phyloP scores from a whole-genome alignment of 2,888 invertebrate species.

The Chelonus formosanus region DNA sequence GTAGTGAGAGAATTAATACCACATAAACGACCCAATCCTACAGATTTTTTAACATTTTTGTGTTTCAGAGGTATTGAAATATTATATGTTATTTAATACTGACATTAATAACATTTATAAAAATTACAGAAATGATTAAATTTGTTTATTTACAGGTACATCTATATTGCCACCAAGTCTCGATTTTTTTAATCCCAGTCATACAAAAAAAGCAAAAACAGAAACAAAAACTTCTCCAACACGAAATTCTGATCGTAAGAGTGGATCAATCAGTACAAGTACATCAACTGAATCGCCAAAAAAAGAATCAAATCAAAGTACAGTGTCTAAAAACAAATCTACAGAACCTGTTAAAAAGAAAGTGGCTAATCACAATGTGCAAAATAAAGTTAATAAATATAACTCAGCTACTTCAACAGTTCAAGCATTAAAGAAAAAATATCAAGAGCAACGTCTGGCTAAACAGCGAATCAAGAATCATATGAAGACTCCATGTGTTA shows the following conservation, averaged over 20 bases:
- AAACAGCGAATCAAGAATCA: constrained; percentile 64
- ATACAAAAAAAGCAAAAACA: constrained; percentile 52
- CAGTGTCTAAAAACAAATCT: constrained; percentile 58
- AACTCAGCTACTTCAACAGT: constrained; percentile 63
- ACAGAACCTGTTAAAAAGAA: constrained; percentile 52
- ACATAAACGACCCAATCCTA: constrained; percentile 79
- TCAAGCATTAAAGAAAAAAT: constrained; percentile 70
- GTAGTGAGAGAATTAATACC: constrained; percentile 73
- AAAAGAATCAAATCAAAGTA: constrained; percentile 45
- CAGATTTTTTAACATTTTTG: constrained; percentile 85
- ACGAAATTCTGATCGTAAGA: constrained; percentile 32
- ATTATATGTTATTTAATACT: not conserved
- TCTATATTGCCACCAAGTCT: constrained; percentile 76
- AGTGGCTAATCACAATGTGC: constrained; percentile 42
- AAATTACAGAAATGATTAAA: not conserved
- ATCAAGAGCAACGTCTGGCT: constrained; percentile 71
- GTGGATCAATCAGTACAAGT: constrained; percentile 28
- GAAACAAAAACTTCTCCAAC: constrained; percentile 40
- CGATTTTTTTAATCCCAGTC: constrained; percentile 72
- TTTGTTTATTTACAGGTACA: constrained; percentile 67
- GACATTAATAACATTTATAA: not conserved
- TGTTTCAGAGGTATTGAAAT: constrained; percentile 76
- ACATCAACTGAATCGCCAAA: constrained; percentile 39
- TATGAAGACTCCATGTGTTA: constrained; percentile 58
- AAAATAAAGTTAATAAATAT: constrained; percentile 51